Evolutionary conservation across 2,797 vertebrate species (phyloP), one percentile per base, ranked within the genome.

Genomic region (Enteromius mattozi): DNA sequence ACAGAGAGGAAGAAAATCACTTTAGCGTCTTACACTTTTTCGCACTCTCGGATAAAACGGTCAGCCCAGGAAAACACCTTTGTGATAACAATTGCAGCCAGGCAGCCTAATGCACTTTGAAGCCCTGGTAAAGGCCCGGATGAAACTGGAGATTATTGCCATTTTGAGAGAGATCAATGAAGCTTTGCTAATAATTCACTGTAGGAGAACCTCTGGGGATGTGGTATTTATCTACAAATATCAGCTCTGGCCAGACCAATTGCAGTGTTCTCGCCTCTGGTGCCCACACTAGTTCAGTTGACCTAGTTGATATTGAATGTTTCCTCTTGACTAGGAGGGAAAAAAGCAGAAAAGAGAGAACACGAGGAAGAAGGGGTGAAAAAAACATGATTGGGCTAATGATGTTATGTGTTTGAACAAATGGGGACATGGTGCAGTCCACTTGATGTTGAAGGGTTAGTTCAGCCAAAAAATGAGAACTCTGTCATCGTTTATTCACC

Each of bases 141-240:
- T 92, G 92, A 93, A 93, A 95, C 93, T 92, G 92, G 94, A 94
- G 94, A 95, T 93, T 94, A 91, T 93, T 87, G 90, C 92, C 81
- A 85, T 95, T 95, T 93, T 92, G 94, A 87, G 91, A 92, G 92
- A 93, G 94, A 96, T 96, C 94, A 94, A 95, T 95, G 94, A 93
- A 90, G 92, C 91, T 88, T 91, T 75, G 88, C 91, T 91, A 89
- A 89, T 89, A 89, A 90, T 80, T 81, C 72, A 70, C 83, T 87
- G 85, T 74, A 56, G 85, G 87, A 68, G 51, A 56, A 72, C 88
- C 89, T 89, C 88, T 13, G 80, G 88, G 89, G 88, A 92, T 78
- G 77, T 90, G 90, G 88, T 88, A 90, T 91, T 92, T 90, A 87
- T 88, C 88, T 88, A 90, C 89, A 92, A 91, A 92, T 88, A 91